Evolutionary conservation across 2,888 invertebrate species (phyloP).

Genomic region (Phortica magna): DNA sequence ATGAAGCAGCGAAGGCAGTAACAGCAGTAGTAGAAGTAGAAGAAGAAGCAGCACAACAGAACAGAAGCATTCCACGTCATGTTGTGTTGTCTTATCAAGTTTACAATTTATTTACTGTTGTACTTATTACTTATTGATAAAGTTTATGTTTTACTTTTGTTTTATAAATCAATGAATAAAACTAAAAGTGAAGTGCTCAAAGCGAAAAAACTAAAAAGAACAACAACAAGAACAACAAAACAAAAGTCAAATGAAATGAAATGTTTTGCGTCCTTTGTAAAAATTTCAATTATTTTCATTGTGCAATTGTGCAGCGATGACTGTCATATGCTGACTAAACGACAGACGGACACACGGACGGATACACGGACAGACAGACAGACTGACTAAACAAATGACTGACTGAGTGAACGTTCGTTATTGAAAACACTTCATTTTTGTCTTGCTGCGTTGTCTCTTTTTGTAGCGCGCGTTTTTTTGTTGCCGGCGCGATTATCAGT

Average conservation of each 20-base stretch:
- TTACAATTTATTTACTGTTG: too few species aligned
- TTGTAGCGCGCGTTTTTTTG: neutral
- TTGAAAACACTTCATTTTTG: too few species aligned
- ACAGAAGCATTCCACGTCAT: too few species aligned
- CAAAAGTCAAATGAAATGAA: neutral
- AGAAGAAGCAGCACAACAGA: too few species aligned
- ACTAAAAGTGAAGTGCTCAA: too few species aligned
- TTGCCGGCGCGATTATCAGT: neutral
- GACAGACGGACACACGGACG: neutral
- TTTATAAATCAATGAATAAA: neutral
- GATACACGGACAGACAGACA: neutral
- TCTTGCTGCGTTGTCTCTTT: neutral
- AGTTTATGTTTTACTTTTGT: neutral
- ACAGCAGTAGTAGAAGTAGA: too few species aligned
- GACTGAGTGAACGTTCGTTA: too few species aligned
- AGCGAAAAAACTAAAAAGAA: neutral
- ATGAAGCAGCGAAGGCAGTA: too few species aligned
- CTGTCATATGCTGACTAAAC: neutral
- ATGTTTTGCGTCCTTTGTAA: slow-evolving; percentile 9
- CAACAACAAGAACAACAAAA: neutral
- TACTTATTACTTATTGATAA: neutral
- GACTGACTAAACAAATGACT: neutral
- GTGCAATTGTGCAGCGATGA: neutral
- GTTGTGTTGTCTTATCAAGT: too few species aligned
- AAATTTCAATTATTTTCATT: slow-evolving; percentile 19